Conservation (phyloP, 2,797 vertebrate species). For the Sebastes steindachneri region DNA sequence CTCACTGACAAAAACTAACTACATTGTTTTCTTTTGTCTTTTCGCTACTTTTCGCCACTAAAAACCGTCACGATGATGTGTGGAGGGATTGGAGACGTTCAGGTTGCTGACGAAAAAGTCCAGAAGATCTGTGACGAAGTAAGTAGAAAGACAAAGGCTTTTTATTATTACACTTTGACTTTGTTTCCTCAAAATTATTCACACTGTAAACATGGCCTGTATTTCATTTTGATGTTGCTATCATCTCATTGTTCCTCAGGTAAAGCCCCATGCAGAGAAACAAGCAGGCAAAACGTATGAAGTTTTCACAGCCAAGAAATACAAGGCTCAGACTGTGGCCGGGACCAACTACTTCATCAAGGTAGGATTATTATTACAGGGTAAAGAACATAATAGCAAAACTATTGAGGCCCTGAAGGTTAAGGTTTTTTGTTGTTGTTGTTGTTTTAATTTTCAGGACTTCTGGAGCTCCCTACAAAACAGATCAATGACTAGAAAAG, state of each 20-base stretch:
- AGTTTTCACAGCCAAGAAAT: conserved; percentile 79
- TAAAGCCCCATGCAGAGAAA: conserved; percentile 81
- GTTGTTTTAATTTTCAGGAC: too few species aligned
- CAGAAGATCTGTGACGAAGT: conserved; percentile 82
- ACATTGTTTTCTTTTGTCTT: accelerated
- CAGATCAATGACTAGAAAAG: too few species aligned
- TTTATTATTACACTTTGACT: too few species aligned
- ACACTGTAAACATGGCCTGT: too few species aligned
- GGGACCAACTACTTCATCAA: conserved; percentile 87
- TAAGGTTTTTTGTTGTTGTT: too few species aligned
- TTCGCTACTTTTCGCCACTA: accelerated
- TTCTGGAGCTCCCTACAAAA: too few species aligned
- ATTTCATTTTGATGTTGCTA: not conserved
- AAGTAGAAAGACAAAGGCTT: conserved; percentile 30
- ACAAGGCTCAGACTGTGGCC: conserved; percentile 82
- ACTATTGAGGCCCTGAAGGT: too few species aligned
- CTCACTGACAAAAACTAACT: too few species aligned
- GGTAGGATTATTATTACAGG: conserved; percentile 56
- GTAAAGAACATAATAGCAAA: too few species aligned
- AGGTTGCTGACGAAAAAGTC: conserved; percentile 60
- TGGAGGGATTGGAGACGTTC: conserved; percentile 47
- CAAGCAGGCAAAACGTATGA: conserved; percentile 79
- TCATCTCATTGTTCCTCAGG: conserved; percentile 58
- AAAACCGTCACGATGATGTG: conserved; percentile 28
- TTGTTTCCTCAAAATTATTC: too few species aligned